phyloP scores from a whole-genome alignment of 2,797 vertebrate genomes.

The Pantherophis alleghaniensis region DNA sequence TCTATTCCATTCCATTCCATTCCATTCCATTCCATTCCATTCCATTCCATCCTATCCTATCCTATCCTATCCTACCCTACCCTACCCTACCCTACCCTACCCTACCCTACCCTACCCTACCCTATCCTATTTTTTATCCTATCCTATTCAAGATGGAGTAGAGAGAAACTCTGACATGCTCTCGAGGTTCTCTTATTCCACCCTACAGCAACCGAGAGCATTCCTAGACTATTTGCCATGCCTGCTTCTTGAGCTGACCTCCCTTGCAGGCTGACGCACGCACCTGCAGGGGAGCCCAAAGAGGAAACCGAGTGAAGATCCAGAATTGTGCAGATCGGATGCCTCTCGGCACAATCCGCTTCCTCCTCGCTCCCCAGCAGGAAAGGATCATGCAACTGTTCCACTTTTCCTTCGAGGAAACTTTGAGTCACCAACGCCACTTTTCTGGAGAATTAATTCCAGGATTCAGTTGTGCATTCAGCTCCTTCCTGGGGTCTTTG shows the following conservation, averaged over 20 bases:
- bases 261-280: background rate
- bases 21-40: too few species aligned
- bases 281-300: background rate
- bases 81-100: too few species aligned
- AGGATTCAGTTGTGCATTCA: background rate
- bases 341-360: background rate
- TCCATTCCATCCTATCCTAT: too few species aligned
- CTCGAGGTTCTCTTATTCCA: background rate
- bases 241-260: background rate
- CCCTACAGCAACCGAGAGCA: background rate
- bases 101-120: fast-evolving
- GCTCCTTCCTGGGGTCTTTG: background rate
- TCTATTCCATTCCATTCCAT: too few species aligned
- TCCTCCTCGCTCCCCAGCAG: background rate
- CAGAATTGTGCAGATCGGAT: background rate
- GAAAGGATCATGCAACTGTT: background rate
- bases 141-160: background rate
- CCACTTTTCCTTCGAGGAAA: background rate
- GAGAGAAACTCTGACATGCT: background rate
- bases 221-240: background rate
- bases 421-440: background rate
- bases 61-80: too few species aligned
- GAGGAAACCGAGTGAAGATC: background rate
- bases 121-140: too few species aligned
- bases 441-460: background rate